These are phyloP conservation scores for Eptatretus burgeri DNA, from an alignment of 2,113 vertebrate species.

Conservation along the genomic window DNA sequence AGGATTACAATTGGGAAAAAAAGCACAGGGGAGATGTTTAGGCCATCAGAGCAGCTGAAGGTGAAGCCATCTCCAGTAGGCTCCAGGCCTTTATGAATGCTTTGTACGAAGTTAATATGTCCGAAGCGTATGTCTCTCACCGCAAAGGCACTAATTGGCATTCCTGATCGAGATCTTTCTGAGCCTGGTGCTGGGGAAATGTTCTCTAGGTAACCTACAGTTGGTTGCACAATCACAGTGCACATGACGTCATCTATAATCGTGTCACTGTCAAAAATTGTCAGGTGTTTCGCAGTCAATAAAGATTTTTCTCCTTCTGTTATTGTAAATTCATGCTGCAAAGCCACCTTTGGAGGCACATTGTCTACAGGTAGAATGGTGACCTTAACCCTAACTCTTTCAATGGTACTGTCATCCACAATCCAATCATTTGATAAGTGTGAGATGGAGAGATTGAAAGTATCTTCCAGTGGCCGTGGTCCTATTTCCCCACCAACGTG, in stretches of 20 bases:
- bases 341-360: slow-evolving; percentile 22
- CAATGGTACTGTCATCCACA: slow-evolving; percentile 13
- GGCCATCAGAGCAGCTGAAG: slow-evolving; percentile 19
- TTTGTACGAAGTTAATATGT: slow-evolving; percentile 19
- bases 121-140: slow-evolving; percentile 15
- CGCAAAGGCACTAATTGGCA: slow-evolving; percentile 19
- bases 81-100: slow-evolving; percentile 18
- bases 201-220: slow-evolving; percentile 21
- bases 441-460: slow-evolving; percentile 17
- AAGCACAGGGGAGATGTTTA: slow-evolving; percentile 15
- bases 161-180: slow-evolving; percentile 14
- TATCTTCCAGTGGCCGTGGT: slow-evolving; percentile 14
- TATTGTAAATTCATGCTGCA: slow-evolving; percentile 21
- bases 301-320: slow-evolving; percentile 34
- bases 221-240: slow-evolving; percentile 15
- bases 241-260: slow-evolving; percentile 18
- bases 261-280: slow-evolving; percentile 16
- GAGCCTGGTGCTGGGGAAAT: slow-evolving; percentile 17
- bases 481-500: slow-evolving; percentile 20
- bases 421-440: slow-evolving; percentile 14
- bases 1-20: slow-evolving; percentile 18
- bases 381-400: slow-evolving; percentile 15
- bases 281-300: slow-evolving; percentile 17
- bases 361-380: slow-evolving; percentile 17
- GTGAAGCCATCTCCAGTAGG: slow-evolving; percentile 16